Base-by-base conservation (phyloP, 2,113 vertebrate genomes). In the Acinonyx jubatus region DNA sequence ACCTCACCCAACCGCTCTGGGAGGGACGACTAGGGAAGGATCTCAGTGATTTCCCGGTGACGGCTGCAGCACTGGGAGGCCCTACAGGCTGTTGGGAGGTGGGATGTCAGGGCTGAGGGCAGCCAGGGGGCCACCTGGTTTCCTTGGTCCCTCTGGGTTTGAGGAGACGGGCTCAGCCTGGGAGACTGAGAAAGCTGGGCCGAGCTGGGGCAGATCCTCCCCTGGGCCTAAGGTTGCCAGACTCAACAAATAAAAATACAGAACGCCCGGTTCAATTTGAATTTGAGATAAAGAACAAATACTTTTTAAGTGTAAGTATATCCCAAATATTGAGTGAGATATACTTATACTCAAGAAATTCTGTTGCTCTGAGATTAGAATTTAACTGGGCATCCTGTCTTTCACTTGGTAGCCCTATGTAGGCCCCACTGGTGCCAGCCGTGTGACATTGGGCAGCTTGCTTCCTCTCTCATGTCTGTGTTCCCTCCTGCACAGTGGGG, bases 11-110 rank as follows among this genome's bases (percentile, higher is more conserved):
- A 93, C 93, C 68, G 87, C 78, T 95, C 97, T 97, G 94, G 98
- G 98, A 98, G 97, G 97, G 97, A 98, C 71, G 71, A 92, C 21
- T 88, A 96, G 89, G 87, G 94, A 41, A 27, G 94, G 89, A 97
- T 98, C 97, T 95, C 41, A 93, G 90, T 2, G 76, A 98, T 84
- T 98, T 98, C 97, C 98, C 98, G 76, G 48, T 57, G 98, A 98
- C 41, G 80, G 97, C 89, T 89, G 76, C 38, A 57, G 90, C 96
- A 63, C 50, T 69, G 33, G 84, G 15, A 89, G 97, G 74, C 61
- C 88, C 57, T n/a, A 4, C 7, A 4, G 52, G 71, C 33, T 84
- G 1, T 21, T 45, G 66, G 63, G 76, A 66, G 69, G 66, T 1
- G 15, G 52, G 36, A 19, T 29, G 25, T 73, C 33, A 36, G 0